Base-by-base conservation (phyloP, 2,888 invertebrate species). In the Argyresthia albistria region DNA sequence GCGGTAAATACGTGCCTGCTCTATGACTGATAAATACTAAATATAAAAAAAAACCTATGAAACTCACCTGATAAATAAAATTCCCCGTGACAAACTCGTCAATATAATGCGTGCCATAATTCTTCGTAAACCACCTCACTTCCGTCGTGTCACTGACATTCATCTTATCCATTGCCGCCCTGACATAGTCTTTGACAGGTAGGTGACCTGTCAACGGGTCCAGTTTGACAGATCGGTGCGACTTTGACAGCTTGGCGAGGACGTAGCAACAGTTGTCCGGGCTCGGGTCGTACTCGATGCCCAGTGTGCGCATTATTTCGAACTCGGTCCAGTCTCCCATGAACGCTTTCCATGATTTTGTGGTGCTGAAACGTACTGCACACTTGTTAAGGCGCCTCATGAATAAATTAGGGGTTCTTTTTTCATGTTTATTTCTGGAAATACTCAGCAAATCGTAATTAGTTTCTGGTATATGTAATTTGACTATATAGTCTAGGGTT, bases 281-380 rank as follows among this genome's bases (percentile, higher is more conserved):
- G 12, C 92, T 64, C 0, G 64, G 54, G 53, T 80, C 79, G 58
- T 75, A 90, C 68, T 94, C 94, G 56, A 96, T 92, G 46, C 96
- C 96, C 57, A 96, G 89, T 58, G 95, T 94, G 53, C 92, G 91
- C 62, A 95, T 93, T 51, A 95, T 91, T 53, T 93, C 91, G n/a
- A 93, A 92, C 8, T 89, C 84, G 46, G 93, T 91, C 95, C 96
- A 96, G 59, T 95, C 95, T 0, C 92, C 94, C 56, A 94, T 92
- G 67, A 96, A 96, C 0, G 95, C 95, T 67, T 93, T 91, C 96
- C 96, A 96, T 8, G 96, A 95, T 64, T 92, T 92, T 65, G 95
- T 73, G 63, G 84, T 78, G 59, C 86, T 87, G 76, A 58, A 25
- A n/a, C n/a, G n/a, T n/a, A n/a, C n/a, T n/a, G n/a, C n/a, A n/a